phyloP scores from a whole-genome alignment of 2,888 invertebrate species.

The Nematopogon swammerdamellus region DNA sequence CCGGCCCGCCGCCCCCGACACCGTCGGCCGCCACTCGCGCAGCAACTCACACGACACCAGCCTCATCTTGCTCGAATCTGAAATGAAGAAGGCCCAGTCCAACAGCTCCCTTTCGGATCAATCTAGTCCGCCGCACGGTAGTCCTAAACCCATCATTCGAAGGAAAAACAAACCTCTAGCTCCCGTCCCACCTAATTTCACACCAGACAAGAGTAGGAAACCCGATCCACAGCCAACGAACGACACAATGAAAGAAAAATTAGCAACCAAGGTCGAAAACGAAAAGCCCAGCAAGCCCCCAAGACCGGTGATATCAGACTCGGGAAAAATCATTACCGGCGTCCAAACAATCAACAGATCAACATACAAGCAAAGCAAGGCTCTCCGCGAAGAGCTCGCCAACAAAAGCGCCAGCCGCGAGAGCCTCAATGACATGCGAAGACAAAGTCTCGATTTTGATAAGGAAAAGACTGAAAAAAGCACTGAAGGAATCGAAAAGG shows the following conservation, averaged over 20 bases:
- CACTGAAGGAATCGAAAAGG: constrained; percentile 17
- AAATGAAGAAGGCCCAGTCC: constrained; percentile 60
- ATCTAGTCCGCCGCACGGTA: constrained; percentile 68
- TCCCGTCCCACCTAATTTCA: constrained; percentile 64
- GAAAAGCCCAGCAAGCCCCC: constrained; percentile 64
- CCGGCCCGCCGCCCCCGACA: constrained; percentile 16
- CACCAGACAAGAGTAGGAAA: constrained; percentile 44
- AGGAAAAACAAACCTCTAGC: constrained; percentile 74
- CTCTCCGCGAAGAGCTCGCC: constrained; percentile 41
- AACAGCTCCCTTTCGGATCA: constrained; percentile 66
- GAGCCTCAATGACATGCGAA: constrained; percentile 37
- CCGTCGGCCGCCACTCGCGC: constrained; percentile 44
- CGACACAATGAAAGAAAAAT: constrained; percentile 18
- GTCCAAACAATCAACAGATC: constrained; percentile 61
- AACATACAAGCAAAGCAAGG: constrained; percentile 50
- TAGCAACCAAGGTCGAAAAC: constrained; percentile 21
- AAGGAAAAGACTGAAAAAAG: constrained; percentile 38
- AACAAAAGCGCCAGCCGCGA: constrained; percentile 36
- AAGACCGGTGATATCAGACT: constrained; percentile 51
- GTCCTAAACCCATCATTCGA: constrained; percentile 68
- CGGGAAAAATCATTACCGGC: constrained; percentile 45
- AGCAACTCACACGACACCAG: constrained; percentile 61
- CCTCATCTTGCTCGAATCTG: constrained; percentile 42
- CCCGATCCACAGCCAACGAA: constrained; percentile 22
- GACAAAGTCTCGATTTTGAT: constrained; percentile 55